phyloP scores from a whole-genome alignment of 2,797 vertebrate species.

The Mormyrops boulengeri region DNA sequence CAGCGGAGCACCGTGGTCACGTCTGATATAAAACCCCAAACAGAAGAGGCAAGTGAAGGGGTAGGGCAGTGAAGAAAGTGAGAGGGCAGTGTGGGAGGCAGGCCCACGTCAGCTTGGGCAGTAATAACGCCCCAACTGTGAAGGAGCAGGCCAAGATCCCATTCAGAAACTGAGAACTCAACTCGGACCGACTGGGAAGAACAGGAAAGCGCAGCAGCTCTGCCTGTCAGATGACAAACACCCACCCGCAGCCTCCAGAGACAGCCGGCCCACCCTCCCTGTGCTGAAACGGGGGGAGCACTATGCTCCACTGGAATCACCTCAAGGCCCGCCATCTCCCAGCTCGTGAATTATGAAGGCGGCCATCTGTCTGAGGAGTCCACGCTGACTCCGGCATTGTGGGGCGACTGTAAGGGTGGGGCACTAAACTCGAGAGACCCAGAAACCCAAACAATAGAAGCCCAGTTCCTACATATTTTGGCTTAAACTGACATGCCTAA shows the following conservation, averaged over 20 bases:
- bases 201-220: background rate
- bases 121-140: background rate
- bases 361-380: constrained; percentile 36
- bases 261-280: background rate
- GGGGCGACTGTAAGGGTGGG: background rate
- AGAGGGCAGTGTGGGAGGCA: background rate
- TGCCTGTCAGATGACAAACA: background rate
- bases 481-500: background rate
- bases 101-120: background rate
- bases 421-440: background rate
- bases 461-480: background rate
- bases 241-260: background rate
- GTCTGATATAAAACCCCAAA: background rate
- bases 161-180: background rate
- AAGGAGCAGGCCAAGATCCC: background rate
- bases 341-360: constrained; percentile 41
- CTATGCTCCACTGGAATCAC: constrained; percentile 27
- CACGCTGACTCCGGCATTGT: constrained; percentile 8
- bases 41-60: background rate
- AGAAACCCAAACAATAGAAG: background rate
- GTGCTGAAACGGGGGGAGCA: constrained; percentile 5
- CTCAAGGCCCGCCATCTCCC: constrained; percentile 17
- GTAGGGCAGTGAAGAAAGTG: background rate
- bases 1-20: background rate
- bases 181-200: background rate